phyloP scores from a whole-genome alignment of 2,797 vertebrate genomes.

The Trachurus trachurus region DNA sequence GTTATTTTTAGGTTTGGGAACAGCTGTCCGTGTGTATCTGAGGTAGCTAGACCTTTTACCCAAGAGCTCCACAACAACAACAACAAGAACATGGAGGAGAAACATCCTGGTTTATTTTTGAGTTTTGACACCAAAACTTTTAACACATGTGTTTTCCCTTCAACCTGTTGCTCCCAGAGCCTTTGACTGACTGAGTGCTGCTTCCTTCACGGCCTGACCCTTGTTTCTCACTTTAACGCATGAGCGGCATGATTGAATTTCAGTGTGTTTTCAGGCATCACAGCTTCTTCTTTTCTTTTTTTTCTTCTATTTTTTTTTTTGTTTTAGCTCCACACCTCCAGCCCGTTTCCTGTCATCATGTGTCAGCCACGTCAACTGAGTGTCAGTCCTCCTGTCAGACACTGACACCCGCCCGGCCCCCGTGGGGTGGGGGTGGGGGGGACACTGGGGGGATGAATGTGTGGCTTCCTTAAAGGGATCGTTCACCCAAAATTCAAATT shows the following conservation, averaged over 20 bases:
- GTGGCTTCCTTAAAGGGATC: background rate
- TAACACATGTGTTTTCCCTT: background rate
- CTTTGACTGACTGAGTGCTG: background rate
- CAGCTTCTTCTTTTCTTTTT: constrained; percentile 12
- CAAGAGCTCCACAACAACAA: constrained; percentile 15
- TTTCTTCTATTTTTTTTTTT: constrained; percentile 12
- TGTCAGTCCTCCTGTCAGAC: constrained; percentile 37
- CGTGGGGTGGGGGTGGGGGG: background rate
- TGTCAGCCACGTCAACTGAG: constrained; percentile 51
- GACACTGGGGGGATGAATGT: background rate
- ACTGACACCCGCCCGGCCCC: constrained; percentile 26
- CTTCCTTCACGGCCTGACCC: constrained; percentile 4
- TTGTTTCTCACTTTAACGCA: constrained; percentile 15
- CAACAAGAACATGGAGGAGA: background rate
- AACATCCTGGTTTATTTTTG: constrained; percentile 16
- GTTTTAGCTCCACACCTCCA: constrained; percentile 36
- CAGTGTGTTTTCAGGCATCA: constrained; percentile 7
- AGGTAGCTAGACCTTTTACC: constrained; percentile 48
- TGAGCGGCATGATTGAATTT: constrained; percentile 4
- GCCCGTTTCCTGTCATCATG: constrained; percentile 36
- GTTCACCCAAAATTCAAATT: no score
- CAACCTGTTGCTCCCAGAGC: constrained; percentile 15
- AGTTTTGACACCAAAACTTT: background rate
- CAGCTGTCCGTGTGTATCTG: constrained; percentile 67
- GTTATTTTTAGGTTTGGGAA: constrained; percentile 73